Evolutionary conservation across 1,140 invertebrate species (phyloP), one percentile per base, ranked within the genome.

Genomic region (Eueides isabella): DNA sequence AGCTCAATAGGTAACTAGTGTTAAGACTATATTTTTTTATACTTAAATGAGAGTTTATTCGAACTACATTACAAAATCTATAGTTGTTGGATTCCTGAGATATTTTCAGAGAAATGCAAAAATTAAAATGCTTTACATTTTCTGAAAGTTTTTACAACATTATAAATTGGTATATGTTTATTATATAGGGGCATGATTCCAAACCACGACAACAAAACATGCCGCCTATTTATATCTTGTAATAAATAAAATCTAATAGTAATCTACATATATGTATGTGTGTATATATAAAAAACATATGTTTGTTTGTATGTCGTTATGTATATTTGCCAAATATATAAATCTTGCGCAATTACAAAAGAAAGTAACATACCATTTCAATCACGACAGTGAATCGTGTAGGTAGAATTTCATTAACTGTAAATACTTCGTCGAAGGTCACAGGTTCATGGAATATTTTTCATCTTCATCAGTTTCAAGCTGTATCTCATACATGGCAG

Each of bases 1-100:
- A 55, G 48, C 48, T 55, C 48, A 26, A 55, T 55, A 55, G 48
- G 48, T 55, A 55, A 55, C 48, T 55, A 55, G 48, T 55, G 48
- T 55, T 55, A 55, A 26, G 48, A 55, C 23, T 55, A 23, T 9
- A 55, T 23, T 23, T 23, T 55, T 3, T 11, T 55, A 26, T 23
- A 55, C 48, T 55, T 55, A 26, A 55, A n/a, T 26, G 12, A 26
- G 48, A 55, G 26, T 55, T 23, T 55, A 26, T 26, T 55, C 48
- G 12, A 48, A 19, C 19, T 48, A 19, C 19, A n/a, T 48, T 55
- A 26, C 11, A 55, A 23, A 23, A 11, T 6, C 16, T 14, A 19
- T 26, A 55, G 23, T 55, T 19, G n/a, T 19, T 2, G 6, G 16
- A 6, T 19, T 19, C 19, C 19, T 44, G 41, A 55, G 23, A 55